Evolutionary conservation across 2,113 vertebrate genomes (phyloP).

Genomic region (Notothenia coriiceps): DNA sequence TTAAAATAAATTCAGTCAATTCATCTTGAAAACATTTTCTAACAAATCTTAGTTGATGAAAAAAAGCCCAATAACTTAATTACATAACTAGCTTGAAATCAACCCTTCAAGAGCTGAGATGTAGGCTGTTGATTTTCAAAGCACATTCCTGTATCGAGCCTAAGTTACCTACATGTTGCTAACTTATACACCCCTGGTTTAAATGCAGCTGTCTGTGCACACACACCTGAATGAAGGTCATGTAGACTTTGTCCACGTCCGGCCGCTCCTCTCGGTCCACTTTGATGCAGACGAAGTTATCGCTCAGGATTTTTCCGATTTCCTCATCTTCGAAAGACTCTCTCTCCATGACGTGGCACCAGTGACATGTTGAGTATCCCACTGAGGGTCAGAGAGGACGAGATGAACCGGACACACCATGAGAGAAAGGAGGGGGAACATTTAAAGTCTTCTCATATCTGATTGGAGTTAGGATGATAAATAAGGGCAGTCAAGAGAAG

Average conservation of each 20-base stretch:
- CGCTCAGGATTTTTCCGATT: slow-evolving; percentile 88
- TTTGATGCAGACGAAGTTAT: slow-evolving; percentile 94
- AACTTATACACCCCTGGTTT: no score
- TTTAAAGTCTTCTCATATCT: background rate
- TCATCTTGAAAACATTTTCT: no score
- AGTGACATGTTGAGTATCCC: slow-evolving; percentile 97
- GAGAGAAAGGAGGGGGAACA: no score
- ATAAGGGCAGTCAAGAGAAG: no score
- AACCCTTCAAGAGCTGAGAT: no score
- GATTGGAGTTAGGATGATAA: background rate
- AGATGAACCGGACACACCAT: background rate
- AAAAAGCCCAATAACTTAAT: no score
- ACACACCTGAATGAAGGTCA: slow-evolving; percentile 94
- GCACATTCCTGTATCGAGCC: no score
- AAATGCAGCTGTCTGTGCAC: background rate
- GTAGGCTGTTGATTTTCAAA: no score
- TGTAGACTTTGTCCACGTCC: slow-evolving; percentile 96
- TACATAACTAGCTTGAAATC: no score
- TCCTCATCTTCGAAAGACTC: slow-evolving; percentile 94
- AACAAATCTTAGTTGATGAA: no score
- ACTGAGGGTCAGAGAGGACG: slow-evolving; percentile 78
- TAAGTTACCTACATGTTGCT: no score
- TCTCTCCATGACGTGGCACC: slow-evolving; percentile 98
- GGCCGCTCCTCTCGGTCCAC: slow-evolving; percentile 95
- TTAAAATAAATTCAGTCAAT: no score